Percentiles rank a stretch among this genome's conserved stretches.
Conservation (phyloP, 1,140 invertebrate genomes). For the Olivierus martensii region DNA sequence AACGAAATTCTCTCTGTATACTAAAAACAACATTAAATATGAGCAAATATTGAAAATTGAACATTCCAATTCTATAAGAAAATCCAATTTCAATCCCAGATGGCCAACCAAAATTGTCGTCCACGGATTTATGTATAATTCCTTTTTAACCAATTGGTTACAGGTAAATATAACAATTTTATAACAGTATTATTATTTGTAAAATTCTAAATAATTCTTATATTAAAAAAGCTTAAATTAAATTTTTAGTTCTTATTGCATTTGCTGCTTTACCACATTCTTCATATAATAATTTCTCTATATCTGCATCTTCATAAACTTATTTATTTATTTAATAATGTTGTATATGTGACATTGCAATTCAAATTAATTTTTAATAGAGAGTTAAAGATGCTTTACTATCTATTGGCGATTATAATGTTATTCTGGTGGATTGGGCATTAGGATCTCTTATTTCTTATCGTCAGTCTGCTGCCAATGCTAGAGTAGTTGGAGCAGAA, state of each 20-base stretch:
- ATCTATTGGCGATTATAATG: conserved; percentile 24
- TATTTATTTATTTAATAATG: too few relatives aligned
- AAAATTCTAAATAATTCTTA: too few relatives aligned
- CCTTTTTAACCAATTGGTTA: conserved; percentile 3
- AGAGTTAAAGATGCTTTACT: conserved; percentile 6
- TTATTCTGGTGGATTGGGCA: conserved; percentile 31
- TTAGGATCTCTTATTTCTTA: conserved; percentile 37
- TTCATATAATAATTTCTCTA: too few relatives aligned
- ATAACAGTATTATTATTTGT: too few relatives aligned
- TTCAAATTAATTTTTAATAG: background rate
- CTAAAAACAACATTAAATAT: conserved; percentile 32
- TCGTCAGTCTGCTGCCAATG: conserved; percentile 43
- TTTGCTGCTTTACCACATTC: too few relatives aligned
- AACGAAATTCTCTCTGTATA: conserved; percentile 35
- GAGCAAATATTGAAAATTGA: background rate
- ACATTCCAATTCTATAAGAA: conserved; percentile 29
- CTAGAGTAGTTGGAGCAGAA: conserved; percentile 45
- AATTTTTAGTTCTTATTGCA: too few relatives aligned
- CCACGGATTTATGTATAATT: conserved; percentile 45
- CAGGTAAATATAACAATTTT: conserved; percentile 3
- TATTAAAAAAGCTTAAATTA: too few relatives aligned
- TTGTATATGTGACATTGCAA: too few relatives aligned
- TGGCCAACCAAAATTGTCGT: conserved; percentile 58
- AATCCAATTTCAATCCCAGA: conserved; percentile 23
- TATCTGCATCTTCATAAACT: too few relatives aligned